Evolutionary conservation across 2,113 vertebrate genomes (phyloP).

Genomic region (Sander lucioperca): DNA sequence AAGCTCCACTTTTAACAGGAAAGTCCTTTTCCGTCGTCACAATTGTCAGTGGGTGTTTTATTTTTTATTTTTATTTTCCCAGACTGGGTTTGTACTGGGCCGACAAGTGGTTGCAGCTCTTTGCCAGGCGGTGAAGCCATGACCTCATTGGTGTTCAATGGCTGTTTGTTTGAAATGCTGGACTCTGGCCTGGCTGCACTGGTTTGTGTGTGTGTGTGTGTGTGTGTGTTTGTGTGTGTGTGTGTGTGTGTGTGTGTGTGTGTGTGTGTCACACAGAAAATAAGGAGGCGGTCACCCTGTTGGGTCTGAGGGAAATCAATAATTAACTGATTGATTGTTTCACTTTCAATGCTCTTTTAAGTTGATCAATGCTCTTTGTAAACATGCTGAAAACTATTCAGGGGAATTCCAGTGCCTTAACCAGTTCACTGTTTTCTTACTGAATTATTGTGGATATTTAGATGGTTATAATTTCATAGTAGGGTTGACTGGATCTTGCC

Average conservation of each 20-base stretch:
- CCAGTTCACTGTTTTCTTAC: neutral
- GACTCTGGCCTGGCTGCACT: conserved; percentile 74
- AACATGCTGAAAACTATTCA: neutral
- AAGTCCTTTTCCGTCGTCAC: neutral
- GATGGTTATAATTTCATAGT: neutral
- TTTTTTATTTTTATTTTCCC: neutral
- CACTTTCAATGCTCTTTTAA: conserved; percentile 5
- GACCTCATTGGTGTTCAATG: conserved; percentile 78
- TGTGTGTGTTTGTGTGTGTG: conserved; percentile 3
- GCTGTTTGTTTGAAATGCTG: conserved; percentile 76
- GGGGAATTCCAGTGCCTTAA: neutral
- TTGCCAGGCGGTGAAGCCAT: conserved; percentile 66
- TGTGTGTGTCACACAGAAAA: conserved; percentile 3
- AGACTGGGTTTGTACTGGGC: neutral
- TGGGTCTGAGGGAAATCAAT: conserved; percentile 32
- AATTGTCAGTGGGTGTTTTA: neutral
- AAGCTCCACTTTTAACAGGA: conserved; percentile 30
- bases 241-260: conserved; percentile 15
- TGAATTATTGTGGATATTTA: neutral
- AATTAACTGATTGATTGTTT: conserved; percentile 25
- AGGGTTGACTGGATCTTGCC: neutral
- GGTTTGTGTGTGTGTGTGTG: conserved; percentile 14
- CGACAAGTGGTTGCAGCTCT: conserved; percentile 38
- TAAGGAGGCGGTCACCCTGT: conserved; percentile 20
- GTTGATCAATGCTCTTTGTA: neutral